A percentile compares a stretch with the other conserved stretches of the same genome.
These are phyloP conservation scores for Heliangelus exortis DNA, from an alignment of 2,797 vertebrate species.

Conservation along the genomic window DNA sequence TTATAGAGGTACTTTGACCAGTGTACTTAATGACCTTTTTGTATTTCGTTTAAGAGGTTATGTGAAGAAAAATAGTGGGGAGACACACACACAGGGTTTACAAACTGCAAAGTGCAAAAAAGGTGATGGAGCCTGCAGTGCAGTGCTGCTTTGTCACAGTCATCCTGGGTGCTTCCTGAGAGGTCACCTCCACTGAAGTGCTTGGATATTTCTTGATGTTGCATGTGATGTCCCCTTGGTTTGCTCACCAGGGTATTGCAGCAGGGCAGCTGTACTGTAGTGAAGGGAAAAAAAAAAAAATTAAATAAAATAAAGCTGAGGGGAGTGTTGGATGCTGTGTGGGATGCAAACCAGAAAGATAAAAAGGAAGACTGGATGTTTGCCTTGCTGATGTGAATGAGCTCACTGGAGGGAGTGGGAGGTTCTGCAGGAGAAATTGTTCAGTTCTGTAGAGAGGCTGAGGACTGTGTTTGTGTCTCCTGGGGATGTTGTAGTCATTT, in stretches of 20 bases:
- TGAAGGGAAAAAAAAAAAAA: not conserved
- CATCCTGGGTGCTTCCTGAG: not conserved
- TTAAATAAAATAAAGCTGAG: not conserved
- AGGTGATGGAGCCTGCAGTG: not conserved
- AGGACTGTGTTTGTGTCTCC: not conserved
- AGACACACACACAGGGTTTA: not conserved
- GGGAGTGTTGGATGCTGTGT: not conserved
- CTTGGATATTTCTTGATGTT: not conserved
- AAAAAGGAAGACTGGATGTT: not conserved
- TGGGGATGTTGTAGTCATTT: accelerated
- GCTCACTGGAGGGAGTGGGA: not conserved
- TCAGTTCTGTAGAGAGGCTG: accelerated
- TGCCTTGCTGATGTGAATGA: not conserved
- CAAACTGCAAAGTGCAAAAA: not conserved
- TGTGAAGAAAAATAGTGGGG: not conserved
- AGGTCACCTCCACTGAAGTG: no score
- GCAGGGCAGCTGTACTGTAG: not conserved
- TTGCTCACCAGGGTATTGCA: not conserved
- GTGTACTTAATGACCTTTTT: not conserved
- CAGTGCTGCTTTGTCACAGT: not conserved
- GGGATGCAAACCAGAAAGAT: not conserved
- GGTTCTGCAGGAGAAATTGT: not conserved
- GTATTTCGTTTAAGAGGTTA: not conserved
- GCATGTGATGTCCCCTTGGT: not conserved
- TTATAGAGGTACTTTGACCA: not conserved